These are phyloP conservation scores for Poecile atricapillus DNA, from an alignment of 2,113 vertebrate species.

Conservation along the genomic window DNA sequence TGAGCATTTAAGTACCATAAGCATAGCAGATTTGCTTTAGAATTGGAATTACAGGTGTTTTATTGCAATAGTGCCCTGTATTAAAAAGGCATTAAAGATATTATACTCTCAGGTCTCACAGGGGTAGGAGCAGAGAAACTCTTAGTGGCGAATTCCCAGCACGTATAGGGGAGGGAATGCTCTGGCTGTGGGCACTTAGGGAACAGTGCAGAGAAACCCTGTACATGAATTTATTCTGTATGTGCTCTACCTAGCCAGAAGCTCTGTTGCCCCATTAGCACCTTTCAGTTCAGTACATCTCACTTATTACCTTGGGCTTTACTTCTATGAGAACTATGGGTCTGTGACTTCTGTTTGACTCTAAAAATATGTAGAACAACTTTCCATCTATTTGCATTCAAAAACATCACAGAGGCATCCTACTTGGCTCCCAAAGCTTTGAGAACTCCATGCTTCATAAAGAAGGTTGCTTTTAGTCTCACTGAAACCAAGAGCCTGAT, in stretches of 20 bases:
- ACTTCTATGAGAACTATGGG: neutral
- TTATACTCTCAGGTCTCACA: neutral
- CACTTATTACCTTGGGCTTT: neutral
- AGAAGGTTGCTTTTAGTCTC: neutral
- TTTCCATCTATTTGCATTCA: neutral
- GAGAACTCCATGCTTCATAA: neutral
- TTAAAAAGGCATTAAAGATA: neutral
- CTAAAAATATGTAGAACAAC: neutral
- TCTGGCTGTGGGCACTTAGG: neutral
- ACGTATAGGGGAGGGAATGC: fast-evolving
- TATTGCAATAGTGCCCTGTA: neutral
- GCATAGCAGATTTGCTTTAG: neutral
- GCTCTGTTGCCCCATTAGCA: neutral
- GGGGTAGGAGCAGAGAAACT: neutral
- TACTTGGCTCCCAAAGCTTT: neutral
- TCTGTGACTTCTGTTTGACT: neutral
- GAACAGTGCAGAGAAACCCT: neutral
- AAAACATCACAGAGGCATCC: neutral
- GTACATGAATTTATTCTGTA: neutral
- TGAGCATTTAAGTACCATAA: neutral
- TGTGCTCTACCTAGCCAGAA: neutral
- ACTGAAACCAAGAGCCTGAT: neutral
- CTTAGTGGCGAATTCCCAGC: neutral
- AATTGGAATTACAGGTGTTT: neutral
- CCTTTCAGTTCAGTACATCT: neutral